Evolutionary conservation across 2,888 invertebrate species (phyloP).

Genomic region (Drosophila melanosoma): DNA sequence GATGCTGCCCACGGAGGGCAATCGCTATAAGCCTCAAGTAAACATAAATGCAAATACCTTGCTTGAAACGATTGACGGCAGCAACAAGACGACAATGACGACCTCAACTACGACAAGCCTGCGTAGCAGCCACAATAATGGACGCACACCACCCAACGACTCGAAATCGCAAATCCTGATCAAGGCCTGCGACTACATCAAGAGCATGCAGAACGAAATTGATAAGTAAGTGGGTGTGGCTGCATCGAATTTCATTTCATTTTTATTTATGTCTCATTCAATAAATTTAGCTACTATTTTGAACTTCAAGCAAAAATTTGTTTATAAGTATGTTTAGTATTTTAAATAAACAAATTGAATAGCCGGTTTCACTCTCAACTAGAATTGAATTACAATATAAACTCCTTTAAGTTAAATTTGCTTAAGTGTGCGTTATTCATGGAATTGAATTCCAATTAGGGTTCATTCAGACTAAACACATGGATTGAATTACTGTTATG

Average conservation of each 20-base stretch:
- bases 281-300: background rate
- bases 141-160: conserved; percentile 86
- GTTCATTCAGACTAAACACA: conserved; percentile 4
- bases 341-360: background rate
- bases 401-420: background rate
- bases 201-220: conserved; percentile 92
- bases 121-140: conserved; percentile 49
- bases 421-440: background rate
- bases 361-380: background rate
- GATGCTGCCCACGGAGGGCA: conserved; percentile 89
- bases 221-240: conserved; percentile 86
- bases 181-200: conserved; percentile 97
- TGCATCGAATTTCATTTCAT: background rate
- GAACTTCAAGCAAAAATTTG: background rate
- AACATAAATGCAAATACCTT: conserved; percentile 3
- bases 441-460: conserved; percentile 1
- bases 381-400: background rate
- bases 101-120: conserved; percentile 11
- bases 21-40: conserved; percentile 48
- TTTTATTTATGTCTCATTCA: background rate
- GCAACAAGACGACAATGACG: conserved; percentile 3
- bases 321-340: background rate
- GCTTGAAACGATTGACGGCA: conserved; percentile 9
- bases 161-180: conserved; percentile 98
- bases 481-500: background rate